phyloP scores from a whole-genome alignment of 2,113 vertebrate species.

The Chiloscyllium plagiosum region DNA sequence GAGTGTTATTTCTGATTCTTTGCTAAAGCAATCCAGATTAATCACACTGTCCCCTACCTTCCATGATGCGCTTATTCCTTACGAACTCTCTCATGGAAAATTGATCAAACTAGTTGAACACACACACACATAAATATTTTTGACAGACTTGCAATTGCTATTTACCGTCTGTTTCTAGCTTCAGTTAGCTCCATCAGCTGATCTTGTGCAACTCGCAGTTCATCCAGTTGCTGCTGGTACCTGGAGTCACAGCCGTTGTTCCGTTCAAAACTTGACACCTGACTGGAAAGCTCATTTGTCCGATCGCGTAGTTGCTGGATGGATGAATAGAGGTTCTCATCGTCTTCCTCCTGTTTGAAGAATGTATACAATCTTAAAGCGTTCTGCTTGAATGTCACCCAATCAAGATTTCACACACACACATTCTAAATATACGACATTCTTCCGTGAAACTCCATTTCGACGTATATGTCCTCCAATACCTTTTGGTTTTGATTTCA shows the following conservation, averaged over 20 bases:
- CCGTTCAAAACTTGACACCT: constrained; percentile 68
- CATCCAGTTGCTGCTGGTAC: constrained; percentile 72
- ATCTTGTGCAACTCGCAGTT: constrained; percentile 67
- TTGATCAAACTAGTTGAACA: neutral
- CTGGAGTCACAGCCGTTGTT: constrained; percentile 62
- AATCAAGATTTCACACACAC: neutral
- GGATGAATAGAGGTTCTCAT: constrained; percentile 75
- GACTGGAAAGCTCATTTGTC: constrained; percentile 68
- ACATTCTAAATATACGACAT: neutral
- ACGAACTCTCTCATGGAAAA: neutral
- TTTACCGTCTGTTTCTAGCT: constrained; percentile 71
- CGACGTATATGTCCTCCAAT: neutral
- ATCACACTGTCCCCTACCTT: neutral
- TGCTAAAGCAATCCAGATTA: neutral
- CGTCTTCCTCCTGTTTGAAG: constrained; percentile 68
- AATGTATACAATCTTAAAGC: neutral
- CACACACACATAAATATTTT: neutral
- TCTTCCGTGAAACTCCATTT: neutral
- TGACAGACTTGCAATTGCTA: neutral
- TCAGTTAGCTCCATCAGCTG: constrained; percentile 73
- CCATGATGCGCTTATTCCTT: neutral
- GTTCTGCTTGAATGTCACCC: neutral
- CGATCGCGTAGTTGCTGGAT: constrained; percentile 76
- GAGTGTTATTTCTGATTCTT: neutral
- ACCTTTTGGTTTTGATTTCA: neutral